Evolutionary conservation across 2,113 vertebrate species (phyloP), one percentile per base, ranked within the genome.

Genomic region (Lynx canadensis): DNA sequence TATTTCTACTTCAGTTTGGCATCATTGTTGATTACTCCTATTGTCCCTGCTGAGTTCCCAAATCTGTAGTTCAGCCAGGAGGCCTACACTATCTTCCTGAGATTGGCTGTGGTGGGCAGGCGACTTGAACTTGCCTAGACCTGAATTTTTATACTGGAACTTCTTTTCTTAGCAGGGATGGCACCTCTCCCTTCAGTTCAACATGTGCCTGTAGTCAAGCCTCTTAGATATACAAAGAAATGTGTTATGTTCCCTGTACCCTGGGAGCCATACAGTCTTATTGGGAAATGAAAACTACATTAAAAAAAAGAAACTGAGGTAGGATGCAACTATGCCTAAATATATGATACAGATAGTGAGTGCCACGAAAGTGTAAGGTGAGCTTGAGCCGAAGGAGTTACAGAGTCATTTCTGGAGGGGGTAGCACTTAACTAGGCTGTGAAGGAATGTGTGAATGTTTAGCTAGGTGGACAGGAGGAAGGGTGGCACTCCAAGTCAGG

Each of bases 201-300:
- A 25, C 71, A 1, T 83, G 38, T 90, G 8, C 25, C 19, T 94
- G 5, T 60, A 57, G 33, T 92, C 36, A 83, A 60, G 16, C 50
- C 80, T 81, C 66, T 74, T 89, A 89, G 57, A 89, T 10, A 41
- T 27, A 33, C 11, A 57, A 25, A 76, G 52, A 96, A 97, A 78
- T 80, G 7, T 63, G 45, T 79, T n/a, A 25, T 82, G 4, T 89
- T 96, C 48, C 52, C 63, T 83, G 11, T 86, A 92, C 8, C 18
- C 78, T 66, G 63, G 92, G 90, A 97, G 48, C 91, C 36, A 66
- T 36, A 6, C 14, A 78, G n/a, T 95, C 66, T 94, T 96, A 63
- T 2, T 91, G 41, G 69, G 63, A 94, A 96, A 71, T 81, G 74
- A 73, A 36, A 96, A 95, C 80, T 84, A 45, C 13, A 33, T 19